Evolutionary conservation across 1,140 invertebrate genomes (phyloP), one percentile per base, ranked within the genome.

Genomic region (Orchestia grillus): DNA sequence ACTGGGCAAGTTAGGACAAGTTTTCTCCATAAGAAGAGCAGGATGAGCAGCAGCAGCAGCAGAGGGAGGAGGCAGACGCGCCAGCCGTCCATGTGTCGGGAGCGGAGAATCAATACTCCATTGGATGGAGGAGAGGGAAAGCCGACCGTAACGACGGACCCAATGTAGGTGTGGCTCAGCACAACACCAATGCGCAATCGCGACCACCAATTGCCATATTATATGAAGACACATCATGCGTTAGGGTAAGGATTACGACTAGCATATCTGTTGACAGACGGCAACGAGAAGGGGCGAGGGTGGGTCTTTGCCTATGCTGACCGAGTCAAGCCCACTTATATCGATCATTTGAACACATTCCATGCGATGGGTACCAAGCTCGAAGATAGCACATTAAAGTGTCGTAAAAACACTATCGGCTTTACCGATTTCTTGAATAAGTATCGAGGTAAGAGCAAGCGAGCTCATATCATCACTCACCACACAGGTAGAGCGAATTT

Each of bases 121-220:
- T 91, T 91, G 43, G 92, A 47, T 44, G 92, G 92, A 40, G 92
- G 92, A 45, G 44, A 94, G 92, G 92, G 44, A 47, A 94, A 94
- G 43, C 92, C 43, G 43, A 40, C 92, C 43, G 92, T 94, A 94
- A 44, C 43, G 92, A 94, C 92, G 92, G 92, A 11, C 43, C 44
- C 43, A 19, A 44, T 94, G 44, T 94, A 94, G 92, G 92, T 94
- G 92, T 94, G 92, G 92, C 92, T 90, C 92, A 47, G 92, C 92
- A 94, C 92, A 42, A 94, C 43, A 94, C 92, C 92, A 94, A 45
- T 94, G 92, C 92, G 92, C 92, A 94, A 94, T 94, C 92, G 92
- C 92, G 44, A 94, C 44, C 88, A 4, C 42, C 41, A 90, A 90
- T 90, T 90, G 88, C 88, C 41, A 90, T 28, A 90, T 15, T 42